These are phyloP conservation scores for Pocillopora damicornis DNA, from an alignment of 64 coral and sea anemone genomes.

Conservation along the genomic window DNA sequence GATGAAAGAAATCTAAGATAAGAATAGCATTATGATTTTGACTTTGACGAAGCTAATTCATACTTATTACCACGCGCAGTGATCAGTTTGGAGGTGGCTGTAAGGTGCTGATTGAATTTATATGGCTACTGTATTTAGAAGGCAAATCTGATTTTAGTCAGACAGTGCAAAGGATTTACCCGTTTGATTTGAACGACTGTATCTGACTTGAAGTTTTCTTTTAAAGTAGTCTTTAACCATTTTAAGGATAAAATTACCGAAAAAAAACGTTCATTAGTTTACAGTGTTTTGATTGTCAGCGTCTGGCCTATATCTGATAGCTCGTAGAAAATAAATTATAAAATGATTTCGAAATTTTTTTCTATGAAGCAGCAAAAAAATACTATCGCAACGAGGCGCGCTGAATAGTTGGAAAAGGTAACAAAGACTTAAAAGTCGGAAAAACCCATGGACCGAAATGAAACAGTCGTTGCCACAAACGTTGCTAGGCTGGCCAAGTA, in stretches of 20 bases:
- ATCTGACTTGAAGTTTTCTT: too few species aligned
- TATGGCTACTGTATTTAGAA: neutral
- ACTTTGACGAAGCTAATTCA: neutral
- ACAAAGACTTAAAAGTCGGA: neutral
- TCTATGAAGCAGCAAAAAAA: neutral
- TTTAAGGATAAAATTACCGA: neutral
- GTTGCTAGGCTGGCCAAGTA: neutral
- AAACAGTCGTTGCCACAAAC: neutral
- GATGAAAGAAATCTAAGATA: neutral
- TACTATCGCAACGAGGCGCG: neutral
- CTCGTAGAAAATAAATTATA: neutral
- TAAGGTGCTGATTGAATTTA: neutral
- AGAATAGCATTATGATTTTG: neutral
- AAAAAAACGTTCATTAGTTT: too few species aligned
- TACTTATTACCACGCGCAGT: neutral
- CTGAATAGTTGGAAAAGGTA: neutral
- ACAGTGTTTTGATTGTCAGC: neutral
- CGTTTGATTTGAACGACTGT: too few species aligned
- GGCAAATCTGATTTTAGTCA: neutral
- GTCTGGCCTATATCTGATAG: neutral
- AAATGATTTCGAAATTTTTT: neutral
- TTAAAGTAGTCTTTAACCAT: neutral
- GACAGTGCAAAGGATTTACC: too few species aligned
- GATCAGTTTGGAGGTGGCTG: neutral
- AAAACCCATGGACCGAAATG: neutral